These are phyloP conservation scores for Artibeus jamaicensis DNA, from an alignment of 2,797 vertebrate species.

Conservation along the genomic window DNA sequence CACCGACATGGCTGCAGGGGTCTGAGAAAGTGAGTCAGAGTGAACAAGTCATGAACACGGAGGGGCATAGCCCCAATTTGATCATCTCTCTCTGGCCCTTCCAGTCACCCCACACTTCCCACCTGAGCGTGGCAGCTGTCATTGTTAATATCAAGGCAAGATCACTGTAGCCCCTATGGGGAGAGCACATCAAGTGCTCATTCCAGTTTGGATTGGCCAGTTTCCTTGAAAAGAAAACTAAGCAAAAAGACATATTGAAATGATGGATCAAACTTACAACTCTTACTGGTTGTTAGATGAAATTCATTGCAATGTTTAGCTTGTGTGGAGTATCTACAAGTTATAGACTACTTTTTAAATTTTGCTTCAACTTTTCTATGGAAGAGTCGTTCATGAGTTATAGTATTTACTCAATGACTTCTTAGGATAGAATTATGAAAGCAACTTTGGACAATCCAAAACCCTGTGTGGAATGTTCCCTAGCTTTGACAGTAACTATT, in stretches of 20 bases:
- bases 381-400: not conserved
- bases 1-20: not conserved
- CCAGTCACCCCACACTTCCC: not conserved
- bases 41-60: not conserved
- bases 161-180: not conserved
- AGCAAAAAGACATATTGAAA: not conserved
- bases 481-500: not conserved
- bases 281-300: not conserved
- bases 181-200: not conserved
- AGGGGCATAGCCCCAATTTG: rapidly evolving
- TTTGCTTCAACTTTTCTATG: not conserved
- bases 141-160: not conserved
- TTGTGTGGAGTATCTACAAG: not conserved
- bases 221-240: not conserved
- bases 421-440: not conserved
- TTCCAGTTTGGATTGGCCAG: not conserved
- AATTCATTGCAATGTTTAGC: not conserved
- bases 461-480: not conserved
- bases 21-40: not conserved
- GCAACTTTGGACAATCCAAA: not conserved
- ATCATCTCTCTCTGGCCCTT: not conserved
- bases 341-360: not conserved
- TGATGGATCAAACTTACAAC: not conserved
- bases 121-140: not conserved
- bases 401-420: not conserved